Evolutionary conservation across 2,113 vertebrate species (phyloP).

Genomic region (Haemorhous mexicanus): DNA sequence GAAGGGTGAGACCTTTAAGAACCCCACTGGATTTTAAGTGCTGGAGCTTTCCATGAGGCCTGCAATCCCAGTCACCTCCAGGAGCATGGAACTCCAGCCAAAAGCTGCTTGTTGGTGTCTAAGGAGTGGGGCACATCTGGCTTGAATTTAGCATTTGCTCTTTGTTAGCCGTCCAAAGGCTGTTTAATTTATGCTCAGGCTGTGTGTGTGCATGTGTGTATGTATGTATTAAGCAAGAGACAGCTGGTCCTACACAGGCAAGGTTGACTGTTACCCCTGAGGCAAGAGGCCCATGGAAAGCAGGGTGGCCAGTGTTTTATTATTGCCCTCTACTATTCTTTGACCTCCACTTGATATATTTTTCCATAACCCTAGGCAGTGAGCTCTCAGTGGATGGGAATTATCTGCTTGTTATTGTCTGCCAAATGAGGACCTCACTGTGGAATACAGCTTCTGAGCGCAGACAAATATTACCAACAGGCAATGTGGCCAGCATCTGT

Average conservation of each 20-base stretch:
- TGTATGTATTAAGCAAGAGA: neutral
- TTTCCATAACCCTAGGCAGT: constrained; percentile 55
- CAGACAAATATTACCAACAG: neutral
- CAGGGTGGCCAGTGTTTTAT: neutral
- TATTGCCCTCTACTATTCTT: constrained; percentile 36
- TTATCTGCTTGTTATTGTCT: constrained; percentile 7
- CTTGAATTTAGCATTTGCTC: constrained; percentile 28
- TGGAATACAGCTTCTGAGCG: neutral
- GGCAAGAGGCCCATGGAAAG: constrained; percentile 30
- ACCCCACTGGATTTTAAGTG: neutral
- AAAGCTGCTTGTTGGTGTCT: neutral
- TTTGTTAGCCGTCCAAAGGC: neutral
- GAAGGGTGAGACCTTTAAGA: neutral
- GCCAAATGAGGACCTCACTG: neutral
- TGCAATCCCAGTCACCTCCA: neutral
- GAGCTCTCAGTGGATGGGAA: constrained; percentile 14
- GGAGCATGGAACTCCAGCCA: neutral
- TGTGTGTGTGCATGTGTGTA: neutral
- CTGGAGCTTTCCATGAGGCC: neutral
- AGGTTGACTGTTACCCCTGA: constrained; percentile 32
- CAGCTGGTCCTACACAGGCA: constrained; percentile 21
- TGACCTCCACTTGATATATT: constrained; percentile 41
- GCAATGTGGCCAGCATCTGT: neutral
- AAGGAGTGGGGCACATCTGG: neutral
- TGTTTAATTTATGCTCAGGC: neutral